Percentiles rank a stretch among this genome's conserved stretches.
phyloP scores from a whole-genome alignment of 2,113 vertebrate species.

The Hydropotes inermis region DNA sequence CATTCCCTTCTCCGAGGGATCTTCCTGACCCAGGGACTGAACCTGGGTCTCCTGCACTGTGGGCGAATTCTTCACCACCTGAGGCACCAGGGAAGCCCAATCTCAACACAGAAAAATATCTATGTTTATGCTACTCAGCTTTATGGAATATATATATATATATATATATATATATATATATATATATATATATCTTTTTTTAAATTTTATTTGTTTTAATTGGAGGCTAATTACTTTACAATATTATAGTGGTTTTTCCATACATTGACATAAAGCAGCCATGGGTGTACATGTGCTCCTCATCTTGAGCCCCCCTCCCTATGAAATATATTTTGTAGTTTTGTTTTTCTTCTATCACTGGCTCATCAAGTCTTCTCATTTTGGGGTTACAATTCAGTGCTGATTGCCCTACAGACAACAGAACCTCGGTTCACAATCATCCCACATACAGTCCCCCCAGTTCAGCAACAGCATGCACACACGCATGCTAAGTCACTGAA shows the following conservation, averaged over 20 bases:
- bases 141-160: background rate
- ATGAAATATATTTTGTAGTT: background rate
- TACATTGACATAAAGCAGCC: background rate
- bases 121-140: background rate
- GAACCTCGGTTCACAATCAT: background rate
- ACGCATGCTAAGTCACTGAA: background rate
- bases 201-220: background rate
- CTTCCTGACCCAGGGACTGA: background rate
- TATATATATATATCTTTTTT: background rate
- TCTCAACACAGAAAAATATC: background rate
- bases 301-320: background rate
- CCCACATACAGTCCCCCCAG: background rate
- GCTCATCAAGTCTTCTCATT: background rate
- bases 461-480: background rate
- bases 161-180: background rate
- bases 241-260: background rate
- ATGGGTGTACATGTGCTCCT: background rate
- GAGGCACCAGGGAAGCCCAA: background rate
- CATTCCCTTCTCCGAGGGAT: background rate
- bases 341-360: background rate
- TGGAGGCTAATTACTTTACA: background rate
- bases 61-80: background rate
- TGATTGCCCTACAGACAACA: fast-evolving
- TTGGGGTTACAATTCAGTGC: background rate
- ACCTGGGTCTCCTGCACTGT: background rate